Conservation (phyloP, 2,888 invertebrate genomes). For the Lycaena phlaeas region DNA sequence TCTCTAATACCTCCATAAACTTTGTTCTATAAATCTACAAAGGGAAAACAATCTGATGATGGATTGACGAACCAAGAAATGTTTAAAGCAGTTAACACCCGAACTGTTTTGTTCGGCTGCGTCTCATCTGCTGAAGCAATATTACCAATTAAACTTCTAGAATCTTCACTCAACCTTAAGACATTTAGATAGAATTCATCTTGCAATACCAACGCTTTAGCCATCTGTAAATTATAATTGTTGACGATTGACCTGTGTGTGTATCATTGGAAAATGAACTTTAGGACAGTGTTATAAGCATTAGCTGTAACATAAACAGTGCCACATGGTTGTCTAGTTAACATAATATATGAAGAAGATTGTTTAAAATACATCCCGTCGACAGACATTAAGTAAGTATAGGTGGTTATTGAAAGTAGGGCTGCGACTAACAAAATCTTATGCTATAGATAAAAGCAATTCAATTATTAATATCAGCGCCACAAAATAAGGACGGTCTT, state of each 20-base stretch:
- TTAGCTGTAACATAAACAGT: constrained; percentile 25
- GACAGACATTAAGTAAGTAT: constrained; percentile 47
- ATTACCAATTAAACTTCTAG: constrained; percentile 23
- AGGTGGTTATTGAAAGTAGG: constrained; percentile 15
- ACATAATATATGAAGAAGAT: constrained; percentile 54
- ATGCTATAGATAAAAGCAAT: too few species aligned
- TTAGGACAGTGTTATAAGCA: constrained; percentile 23
- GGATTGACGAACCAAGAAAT: constrained; percentile 37
- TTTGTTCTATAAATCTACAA: constrained; percentile 20
- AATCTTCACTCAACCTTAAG: constrained; percentile 21
- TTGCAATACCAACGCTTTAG: constrained; percentile 21
- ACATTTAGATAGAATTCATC: constrained; percentile 22
- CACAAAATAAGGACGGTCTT: too few species aligned
- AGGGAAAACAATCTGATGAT: constrained; percentile 27
- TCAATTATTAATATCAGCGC: too few species aligned
- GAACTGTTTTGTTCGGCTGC: constrained; percentile 45
- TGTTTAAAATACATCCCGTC: constrained; percentile 48
- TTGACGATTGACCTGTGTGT: constrained; percentile 16
- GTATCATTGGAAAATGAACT: constrained; percentile 25
- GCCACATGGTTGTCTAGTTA: constrained; percentile 50
- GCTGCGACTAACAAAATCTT: constrained; percentile 3
- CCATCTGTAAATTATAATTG: constrained; percentile 26
- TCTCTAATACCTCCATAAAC: constrained; percentile 6
- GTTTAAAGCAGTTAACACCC: constrained; percentile 38
- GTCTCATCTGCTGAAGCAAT: constrained; percentile 51